These are phyloP conservation scores for Platygyra sinensis DNA, from an alignment of 64 coral and sea anemone genomes.

Conservation along the genomic window DNA sequence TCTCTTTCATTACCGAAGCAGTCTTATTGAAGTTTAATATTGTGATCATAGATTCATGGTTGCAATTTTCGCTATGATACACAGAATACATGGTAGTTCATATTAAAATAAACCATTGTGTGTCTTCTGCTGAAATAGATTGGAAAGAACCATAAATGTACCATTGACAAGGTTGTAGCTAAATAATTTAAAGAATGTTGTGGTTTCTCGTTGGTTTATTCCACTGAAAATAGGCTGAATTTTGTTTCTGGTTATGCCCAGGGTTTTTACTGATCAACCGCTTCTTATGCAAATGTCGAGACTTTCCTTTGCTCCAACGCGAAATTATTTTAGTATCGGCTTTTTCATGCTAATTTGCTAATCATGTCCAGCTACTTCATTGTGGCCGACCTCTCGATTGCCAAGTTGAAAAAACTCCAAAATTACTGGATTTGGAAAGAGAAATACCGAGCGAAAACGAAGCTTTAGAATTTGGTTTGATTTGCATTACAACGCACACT, in stretches of 20 bases:
- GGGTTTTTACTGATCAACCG: background rate
- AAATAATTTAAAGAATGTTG: conserved; percentile 56
- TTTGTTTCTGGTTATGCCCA: background rate
- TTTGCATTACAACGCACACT: conserved; percentile 10
- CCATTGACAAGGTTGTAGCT: conserved; percentile 20
- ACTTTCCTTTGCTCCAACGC: background rate
- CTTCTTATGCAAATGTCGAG: conserved; percentile 37
- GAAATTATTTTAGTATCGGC: conserved; percentile 46
- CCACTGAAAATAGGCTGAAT: conserved; percentile 7
- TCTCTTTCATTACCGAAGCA: background rate
- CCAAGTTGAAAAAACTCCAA: background rate
- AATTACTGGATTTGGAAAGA: background rate
- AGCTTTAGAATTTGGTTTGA: background rate
- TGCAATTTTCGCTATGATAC: conserved; percentile 19
- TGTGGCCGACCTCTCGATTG: background rate
- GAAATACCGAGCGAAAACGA: conserved; percentile 4
- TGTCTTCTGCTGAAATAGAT: background rate
- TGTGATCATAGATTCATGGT: conserved; percentile 9
- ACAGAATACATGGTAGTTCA: conserved; percentile 6
- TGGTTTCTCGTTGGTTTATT: conserved; percentile 36
- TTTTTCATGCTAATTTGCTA: conserved; percentile 5
- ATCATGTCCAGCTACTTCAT: background rate
- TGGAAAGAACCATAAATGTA: conserved; percentile 8
- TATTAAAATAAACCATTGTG: conserved; percentile 35
- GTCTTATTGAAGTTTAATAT: conserved; percentile 40